Percentiles rank a stretch among this genome's conserved stretches.
Evolutionary conservation across 2,888 invertebrate species (phyloP).

Genomic region (Candidula unifasciata): DNA sequence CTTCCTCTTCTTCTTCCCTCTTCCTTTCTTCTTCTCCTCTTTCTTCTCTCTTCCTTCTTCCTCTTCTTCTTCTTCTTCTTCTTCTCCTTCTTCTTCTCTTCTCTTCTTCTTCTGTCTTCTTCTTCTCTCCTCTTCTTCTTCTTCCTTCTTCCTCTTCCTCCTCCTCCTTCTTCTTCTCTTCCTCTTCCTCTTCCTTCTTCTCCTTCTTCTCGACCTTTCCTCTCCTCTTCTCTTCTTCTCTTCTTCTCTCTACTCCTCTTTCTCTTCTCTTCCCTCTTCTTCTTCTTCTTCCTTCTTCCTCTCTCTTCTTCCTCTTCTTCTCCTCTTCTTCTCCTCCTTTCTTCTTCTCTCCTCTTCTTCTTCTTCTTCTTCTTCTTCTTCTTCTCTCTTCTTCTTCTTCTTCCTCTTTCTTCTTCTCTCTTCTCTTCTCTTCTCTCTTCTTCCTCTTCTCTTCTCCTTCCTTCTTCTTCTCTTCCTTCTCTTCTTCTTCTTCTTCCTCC

Average conservation of each 20-base stretch:
- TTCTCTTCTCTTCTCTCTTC: neutral
- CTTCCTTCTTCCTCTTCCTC: neutral
- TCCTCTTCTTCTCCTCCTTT: neutral
- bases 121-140: neutral
- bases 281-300: neutral
- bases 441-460: neutral
- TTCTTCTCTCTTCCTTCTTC: neutral
- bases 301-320: neutral
- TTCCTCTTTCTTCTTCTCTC: neutral
- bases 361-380: neutral
- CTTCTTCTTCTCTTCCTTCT: neutral
- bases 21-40: neutral
- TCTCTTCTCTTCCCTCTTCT: neutral
- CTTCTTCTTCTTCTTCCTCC: neutral
- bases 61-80: neutral
- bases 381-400: neutral
- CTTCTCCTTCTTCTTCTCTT: neutral
- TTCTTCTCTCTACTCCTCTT: conserved; percentile 2
- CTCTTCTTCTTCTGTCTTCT: neutral
- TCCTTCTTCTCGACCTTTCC: neutral
- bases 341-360: neutral
- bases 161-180: neutral
- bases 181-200: neutral
- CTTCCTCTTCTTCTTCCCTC: neutral
- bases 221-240: neutral